Evolutionary conservation across 2,797 vertebrate genomes (phyloP), one percentile per base, ranked within the genome.

Genomic region (Tinamus major): DNA sequence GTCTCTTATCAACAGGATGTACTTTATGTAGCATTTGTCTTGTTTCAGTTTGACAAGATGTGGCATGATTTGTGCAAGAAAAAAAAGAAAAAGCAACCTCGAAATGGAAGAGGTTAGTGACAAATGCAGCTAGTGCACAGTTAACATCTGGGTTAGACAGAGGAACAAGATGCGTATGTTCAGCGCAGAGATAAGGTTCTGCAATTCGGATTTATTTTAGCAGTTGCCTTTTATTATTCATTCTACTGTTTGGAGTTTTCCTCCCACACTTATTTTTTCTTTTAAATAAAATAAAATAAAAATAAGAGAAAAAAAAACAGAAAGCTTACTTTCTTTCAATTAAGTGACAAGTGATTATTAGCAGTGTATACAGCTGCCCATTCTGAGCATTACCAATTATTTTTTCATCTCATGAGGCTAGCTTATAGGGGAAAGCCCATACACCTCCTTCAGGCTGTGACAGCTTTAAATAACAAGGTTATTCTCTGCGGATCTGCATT

Each of bases 191-290:
- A 94, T 42, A 82, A 82, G 72, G 93, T 82, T 96, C 87, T 94
- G 79, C 70, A 81, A 53, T 87, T 89, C 91, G 79, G 76, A 93
- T 95, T 96, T 96, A 95, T 95, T 96, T 96, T 96, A 94, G 92
- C 81, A 92, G 92, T 91, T 74, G 67, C 70, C 82, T 97, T 96
- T 89, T 83, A 78, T 83, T 97, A 95, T 89, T 92, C 59, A 84
- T 83, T 77, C 91, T 75, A 64, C 85, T 48, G 31, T 53, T 75
- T 80, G 29, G 51, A 86, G 17, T 51, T 90, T 92, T 67, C 41
- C 42, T 91, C 74, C 61, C 55, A 88, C 69, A 51, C 9, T 14
- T 20, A 10, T 75, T 68, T 35, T 65, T 91, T 85, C n/a, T 69
- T 83, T 65, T 27, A 44, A 44, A 18, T 69, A 92, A 49, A 48